These are phyloP conservation scores for Boulengeromyrus knoepffleri DNA, from an alignment of 2,113 vertebrate genomes.

Conservation along the genomic window DNA sequence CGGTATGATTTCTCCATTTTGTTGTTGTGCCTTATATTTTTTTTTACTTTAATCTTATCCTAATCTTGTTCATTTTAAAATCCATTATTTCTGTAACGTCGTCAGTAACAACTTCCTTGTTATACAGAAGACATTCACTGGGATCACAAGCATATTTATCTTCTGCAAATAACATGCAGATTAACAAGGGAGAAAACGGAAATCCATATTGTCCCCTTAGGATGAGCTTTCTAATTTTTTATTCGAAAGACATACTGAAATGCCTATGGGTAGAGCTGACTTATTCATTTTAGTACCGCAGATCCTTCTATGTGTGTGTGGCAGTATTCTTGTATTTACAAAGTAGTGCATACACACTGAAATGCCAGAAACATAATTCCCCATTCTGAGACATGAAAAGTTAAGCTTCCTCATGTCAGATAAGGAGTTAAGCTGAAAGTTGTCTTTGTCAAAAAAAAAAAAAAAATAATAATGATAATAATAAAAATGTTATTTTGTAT, in stretches of 20 bases:
- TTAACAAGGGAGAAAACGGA: background rate
- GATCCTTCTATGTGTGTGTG: background rate
- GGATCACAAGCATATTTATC: slow-evolving; percentile 20
- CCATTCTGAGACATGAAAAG: background rate
- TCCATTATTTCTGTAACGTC: background rate
- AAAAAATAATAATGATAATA: no score
- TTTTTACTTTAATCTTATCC: background rate
- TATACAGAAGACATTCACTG: slow-evolving; percentile 2
- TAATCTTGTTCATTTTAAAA: background rate
- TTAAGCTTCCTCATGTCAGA: background rate
- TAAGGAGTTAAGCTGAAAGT: background rate
- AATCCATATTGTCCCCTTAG: slow-evolving; percentile 16
- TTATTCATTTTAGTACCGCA: background rate
- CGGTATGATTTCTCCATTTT: background rate
- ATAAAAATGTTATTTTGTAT: background rate
- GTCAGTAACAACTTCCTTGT: background rate
- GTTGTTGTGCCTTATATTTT: background rate
- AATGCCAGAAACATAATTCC: background rate
- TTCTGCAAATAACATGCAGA: slow-evolving; percentile 17
- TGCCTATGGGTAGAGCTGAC: slow-evolving; percentile 12
- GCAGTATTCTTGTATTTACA: background rate
- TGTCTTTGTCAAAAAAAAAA: background rate
- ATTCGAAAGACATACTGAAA: slow-evolving; percentile 18
- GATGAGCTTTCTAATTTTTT: slow-evolving; percentile 19
- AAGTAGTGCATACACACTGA: background rate